Evolutionary conservation across 92 coral and sea anemone genomes (phyloP).

Genomic region (Meandrina meandrites): DNA sequence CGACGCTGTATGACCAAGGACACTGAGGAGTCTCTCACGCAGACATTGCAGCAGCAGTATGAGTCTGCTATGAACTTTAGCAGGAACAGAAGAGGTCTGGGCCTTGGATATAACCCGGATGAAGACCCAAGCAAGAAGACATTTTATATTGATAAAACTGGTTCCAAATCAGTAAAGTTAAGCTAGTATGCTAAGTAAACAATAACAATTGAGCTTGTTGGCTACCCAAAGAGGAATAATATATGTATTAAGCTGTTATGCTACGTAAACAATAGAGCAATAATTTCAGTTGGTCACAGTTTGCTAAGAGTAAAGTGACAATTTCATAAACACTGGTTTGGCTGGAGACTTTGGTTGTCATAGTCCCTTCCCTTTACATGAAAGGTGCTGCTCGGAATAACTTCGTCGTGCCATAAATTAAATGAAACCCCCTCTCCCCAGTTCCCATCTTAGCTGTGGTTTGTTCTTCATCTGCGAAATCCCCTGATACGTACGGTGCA

Average conservation of each 20-base stretch:
- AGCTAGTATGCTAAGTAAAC: background rate
- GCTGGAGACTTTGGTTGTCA: background rate
- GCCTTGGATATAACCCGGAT: constrained; percentile 77
- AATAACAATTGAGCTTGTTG: background rate
- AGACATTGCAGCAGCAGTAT: constrained; percentile 70
- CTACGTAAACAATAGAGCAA: background rate
- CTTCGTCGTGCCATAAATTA: background rate
- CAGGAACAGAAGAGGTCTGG: constrained; percentile 67
- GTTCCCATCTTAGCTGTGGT: too few species aligned
- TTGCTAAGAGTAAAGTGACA: background rate
- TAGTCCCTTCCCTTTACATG: background rate
- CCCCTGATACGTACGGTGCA: too few species aligned
- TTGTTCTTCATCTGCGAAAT: too few species aligned
- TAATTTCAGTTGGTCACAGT: background rate
- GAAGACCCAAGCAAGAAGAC: constrained; percentile 70
- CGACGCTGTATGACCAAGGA: constrained; percentile 64
- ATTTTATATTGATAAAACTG: constrained; percentile 72
- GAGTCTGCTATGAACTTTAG: constrained; percentile 74
- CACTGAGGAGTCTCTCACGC: constrained; percentile 56
- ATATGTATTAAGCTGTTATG: background rate
- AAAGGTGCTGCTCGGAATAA: background rate
- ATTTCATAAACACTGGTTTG: background rate
- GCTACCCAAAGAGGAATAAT: background rate
- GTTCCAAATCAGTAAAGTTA: constrained; percentile 62
- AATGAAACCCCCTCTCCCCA: background rate